A percentile compares a stretch with the other conserved stretches of the same genome.
These are phyloP conservation scores for Acrocyrtus sp. DNA, from an alignment of 2,888 invertebrate species.

Conservation along the genomic window DNA sequence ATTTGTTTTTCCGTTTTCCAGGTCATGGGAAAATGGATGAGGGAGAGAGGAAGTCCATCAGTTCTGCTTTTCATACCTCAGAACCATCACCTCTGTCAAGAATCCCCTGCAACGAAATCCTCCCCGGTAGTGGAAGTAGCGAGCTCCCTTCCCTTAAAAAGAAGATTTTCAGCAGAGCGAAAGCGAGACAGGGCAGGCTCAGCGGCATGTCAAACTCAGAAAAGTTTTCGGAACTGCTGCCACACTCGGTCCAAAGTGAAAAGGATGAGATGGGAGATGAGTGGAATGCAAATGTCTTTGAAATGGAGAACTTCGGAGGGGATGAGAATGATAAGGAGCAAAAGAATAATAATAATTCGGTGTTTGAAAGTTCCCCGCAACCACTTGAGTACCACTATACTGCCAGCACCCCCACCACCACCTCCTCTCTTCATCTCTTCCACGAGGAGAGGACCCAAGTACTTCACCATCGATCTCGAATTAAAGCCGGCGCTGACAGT, in stretches of 20 bases:
- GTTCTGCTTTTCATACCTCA: slow-evolving; percentile 26
- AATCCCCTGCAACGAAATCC: not conserved
- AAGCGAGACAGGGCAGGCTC: not conserved
- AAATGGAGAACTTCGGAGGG: not conserved
- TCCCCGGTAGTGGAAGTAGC: not conserved
- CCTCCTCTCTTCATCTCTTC: slow-evolving; percentile 3
- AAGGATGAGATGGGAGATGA: not conserved
- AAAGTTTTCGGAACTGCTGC: not conserved
- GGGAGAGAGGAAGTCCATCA: slow-evolving; percentile 40
- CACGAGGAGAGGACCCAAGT: slow-evolving; percentile 21
- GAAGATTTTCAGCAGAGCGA: not conserved
- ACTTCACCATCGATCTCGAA: slow-evolving; percentile 51
- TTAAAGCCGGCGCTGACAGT: slow-evolving; percentile 18
- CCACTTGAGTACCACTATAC: not conserved
- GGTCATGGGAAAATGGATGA: slow-evolving; percentile 59
- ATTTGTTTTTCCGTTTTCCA: slow-evolving; percentile 12
- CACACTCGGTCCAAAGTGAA: not conserved
- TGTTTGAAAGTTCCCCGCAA: not conserved
- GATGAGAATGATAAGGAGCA: not conserved
- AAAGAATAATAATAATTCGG: no score
- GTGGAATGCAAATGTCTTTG: no score
- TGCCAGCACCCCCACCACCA: slow-evolving; percentile 9
- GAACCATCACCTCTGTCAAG: slow-evolving; percentile 10
- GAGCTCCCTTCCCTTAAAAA: no score
- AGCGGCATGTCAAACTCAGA: not conserved